Conservation (phyloP, 2,797 vertebrate species). For the Phaenicophaeus curvirostris region DNA sequence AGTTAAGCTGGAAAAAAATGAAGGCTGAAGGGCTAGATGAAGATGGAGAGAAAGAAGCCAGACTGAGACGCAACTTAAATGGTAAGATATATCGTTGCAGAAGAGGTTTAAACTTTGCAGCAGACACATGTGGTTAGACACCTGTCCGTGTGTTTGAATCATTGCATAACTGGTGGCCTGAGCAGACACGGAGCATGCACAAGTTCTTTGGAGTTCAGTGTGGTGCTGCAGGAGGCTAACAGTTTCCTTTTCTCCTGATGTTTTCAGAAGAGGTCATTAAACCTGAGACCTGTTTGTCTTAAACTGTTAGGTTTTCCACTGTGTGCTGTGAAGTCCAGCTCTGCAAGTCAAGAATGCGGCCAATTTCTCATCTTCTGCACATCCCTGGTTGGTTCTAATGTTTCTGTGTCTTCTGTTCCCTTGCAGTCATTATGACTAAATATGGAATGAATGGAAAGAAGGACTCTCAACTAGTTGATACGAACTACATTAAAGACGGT, state of each 20-base stretch:
- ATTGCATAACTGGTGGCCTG: not conserved
- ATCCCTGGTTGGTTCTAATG: not conserved
- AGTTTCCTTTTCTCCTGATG: not conserved
- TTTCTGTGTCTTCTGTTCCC: not conserved
- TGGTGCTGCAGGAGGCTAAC: not conserved
- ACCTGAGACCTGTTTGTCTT: not conserved
- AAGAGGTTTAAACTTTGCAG: not conserved
- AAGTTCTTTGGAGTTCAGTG: not conserved
- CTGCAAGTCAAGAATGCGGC: not conserved
- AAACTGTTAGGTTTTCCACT: not conserved
- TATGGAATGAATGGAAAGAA: constrained; percentile 94
- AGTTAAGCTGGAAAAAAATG: constrained; percentile 93
- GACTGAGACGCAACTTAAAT: constrained; percentile 85
- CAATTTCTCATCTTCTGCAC: not conserved
- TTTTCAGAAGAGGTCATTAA: not conserved
- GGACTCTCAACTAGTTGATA: constrained; percentile 80
- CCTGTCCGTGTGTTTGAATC: not conserved
- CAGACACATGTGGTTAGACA: not conserved
- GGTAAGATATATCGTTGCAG: constrained; percentile 73
- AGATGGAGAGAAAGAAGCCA: constrained; percentile 91
- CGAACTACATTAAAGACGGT: constrained; percentile 84
- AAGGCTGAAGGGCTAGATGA: constrained; percentile 92
- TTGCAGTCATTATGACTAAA: constrained; percentile 91
- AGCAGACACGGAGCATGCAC: not conserved
- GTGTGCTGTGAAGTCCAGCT: not conserved